Evolutionary conservation across 92 coral and sea anemone genomes (phyloP), one percentile per base, ranked within the genome.

Genomic region (Epizoanthus rinbou): DNA sequence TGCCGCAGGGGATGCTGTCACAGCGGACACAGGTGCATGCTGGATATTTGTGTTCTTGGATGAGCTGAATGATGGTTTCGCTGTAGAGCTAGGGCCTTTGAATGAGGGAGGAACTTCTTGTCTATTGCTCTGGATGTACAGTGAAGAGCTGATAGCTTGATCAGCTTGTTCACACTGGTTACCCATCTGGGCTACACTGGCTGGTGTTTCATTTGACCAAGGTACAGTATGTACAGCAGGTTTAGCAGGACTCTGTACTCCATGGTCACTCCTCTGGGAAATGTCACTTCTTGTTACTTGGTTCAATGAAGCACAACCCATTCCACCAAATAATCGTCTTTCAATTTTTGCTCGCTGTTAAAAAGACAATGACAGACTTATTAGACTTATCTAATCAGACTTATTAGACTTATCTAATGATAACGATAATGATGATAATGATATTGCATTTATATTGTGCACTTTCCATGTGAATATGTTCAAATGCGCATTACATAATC

Each of bases 271-370:
- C 57, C 5, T 71, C 33, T 71, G 57, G 15, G 76, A 45, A 0
- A 71, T 9, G 57, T 17, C 18, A 6, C 35, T 71, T 21, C 33
- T 19, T 45, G 24, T 47, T 17, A 45, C 16, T 71, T 47, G 76
- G 56, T 45, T 24, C 21, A 43, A 21, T 16, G 76, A 23, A n/a
- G 31, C 58, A n/a, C 19, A 19, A 1, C 33, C 23, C 58, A 71
- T 11, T 39, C 76, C 76, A 47, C 58, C 76, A 71, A 33, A 21
- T 23, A 22, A 19, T 11, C 76, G 13, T 39, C 22, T 71, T 43
- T 71, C 76, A 17, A 28, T 58, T 47, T 71, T 71, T 19, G 58
- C 76, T 71, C 76, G 76, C 76, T 71, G n/a, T 14, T 13, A 45
- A 71, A n/a, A 43, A 45, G 47, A n/a, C 5, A 7, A 47, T 19